Conservation (phyloP, 2,888 invertebrate species). For the Alviniconcha strummeri region DNA sequence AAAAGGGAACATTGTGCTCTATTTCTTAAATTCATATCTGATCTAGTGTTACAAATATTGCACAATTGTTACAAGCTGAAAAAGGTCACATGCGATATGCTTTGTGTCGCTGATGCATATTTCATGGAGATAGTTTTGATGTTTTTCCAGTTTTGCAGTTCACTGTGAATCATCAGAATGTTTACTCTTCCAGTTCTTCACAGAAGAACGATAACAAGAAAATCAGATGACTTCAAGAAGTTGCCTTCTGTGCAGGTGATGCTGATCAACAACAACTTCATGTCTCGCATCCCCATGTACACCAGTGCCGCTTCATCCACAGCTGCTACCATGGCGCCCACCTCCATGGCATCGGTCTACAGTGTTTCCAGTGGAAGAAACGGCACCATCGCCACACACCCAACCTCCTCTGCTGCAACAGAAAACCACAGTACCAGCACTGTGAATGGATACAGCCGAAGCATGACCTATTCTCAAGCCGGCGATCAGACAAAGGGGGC, state of each 20-base stretch:
- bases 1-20: too few relatives aligned
- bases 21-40: too few relatives aligned
- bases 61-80: too few relatives aligned
- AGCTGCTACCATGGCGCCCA: not conserved
- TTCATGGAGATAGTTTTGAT: too few relatives aligned
- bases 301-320: not conserved
- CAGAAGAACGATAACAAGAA: too few relatives aligned
- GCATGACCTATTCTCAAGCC: not conserved
- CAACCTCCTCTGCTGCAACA: not conserved
- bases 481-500: not conserved
- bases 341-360: not conserved
- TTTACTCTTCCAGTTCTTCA: too few relatives aligned
- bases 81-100: too few relatives aligned
- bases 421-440: not conserved
- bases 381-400: not conserved
- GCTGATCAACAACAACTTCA: constrained; percentile 57
- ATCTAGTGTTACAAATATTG: too few relatives aligned
- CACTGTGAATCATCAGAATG: too few relatives aligned
- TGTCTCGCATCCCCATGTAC: constrained; percentile 53
- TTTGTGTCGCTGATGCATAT: too few relatives aligned
- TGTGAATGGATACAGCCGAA: not conserved
- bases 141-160: too few relatives aligned
- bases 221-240: too few relatives aligned
- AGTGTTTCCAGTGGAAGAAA: not conserved
- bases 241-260: constrained; percentile 43